Base-by-base conservation (phyloP, 2,797 vertebrate genomes). In the Ibycter americanus region DNA sequence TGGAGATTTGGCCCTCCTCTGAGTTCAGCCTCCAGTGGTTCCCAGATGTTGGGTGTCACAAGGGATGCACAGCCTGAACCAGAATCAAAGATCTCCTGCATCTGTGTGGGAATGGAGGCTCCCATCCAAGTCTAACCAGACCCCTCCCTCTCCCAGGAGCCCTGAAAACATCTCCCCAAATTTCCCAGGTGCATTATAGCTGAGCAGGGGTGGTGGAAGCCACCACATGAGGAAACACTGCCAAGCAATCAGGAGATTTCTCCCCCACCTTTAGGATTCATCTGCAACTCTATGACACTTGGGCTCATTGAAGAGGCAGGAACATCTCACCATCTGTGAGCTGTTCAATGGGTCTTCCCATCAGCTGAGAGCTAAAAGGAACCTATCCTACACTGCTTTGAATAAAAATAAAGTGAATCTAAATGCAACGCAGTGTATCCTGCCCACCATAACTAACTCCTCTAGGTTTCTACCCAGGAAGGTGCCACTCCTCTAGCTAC, bases 241-340 rank as follows among this genome's bases (percentile, higher is more conserved):
- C 84, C 76, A 78, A 88, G 71, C 61, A 19, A 34, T 32, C 46
- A 19, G 34, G 55, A 47, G 67, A 46, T 42, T 52, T 65, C 58
- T 77, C 61, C 74, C 52, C 42, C 63, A 66, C 11, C 67, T 86
- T 88, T 25, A 42, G 63, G 72, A 77, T 80, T 52, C 80, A 81
- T n/a, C 68, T 92, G 77, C 86, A 93, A 56, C 86, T 81, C 71
- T 65, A 6, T 40, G 93, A 88, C 85, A 91, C 88, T n/a, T 23
- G 61, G 77, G 47, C 76, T 92, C 7, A 7, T 1, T 66, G 76
- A 62, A 67, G 44, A 90, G 81, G 67, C 90, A 87, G 76, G 63
- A 95, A 88, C 49, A 58, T 91, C 34, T 49, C 71, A 72, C 66
- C 74, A 88, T 59, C 92, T 90, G 83, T 23, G 59, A 89, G 83